Conservation (phyloP, 2,888 invertebrate genomes). For the Scaptomyza reducta region DNA sequence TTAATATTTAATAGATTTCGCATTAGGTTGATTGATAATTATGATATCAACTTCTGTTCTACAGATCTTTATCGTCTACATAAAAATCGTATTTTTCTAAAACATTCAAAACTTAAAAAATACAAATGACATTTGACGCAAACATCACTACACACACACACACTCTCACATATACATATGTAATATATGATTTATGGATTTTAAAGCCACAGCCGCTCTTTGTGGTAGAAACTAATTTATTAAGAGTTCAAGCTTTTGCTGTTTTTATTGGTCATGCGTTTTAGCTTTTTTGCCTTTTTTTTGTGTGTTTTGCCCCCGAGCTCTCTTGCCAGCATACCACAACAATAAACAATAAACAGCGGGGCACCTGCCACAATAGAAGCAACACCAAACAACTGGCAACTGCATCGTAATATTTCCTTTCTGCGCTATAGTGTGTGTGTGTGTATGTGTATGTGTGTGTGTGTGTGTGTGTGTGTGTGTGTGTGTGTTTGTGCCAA, state of each 20-base stretch:
- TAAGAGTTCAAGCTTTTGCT: constrained; percentile 46
- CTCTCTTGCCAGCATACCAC: constrained; percentile 14
- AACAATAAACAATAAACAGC: constrained; percentile 37
- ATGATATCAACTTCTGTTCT: too few species aligned
- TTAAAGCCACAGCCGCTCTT: constrained; percentile 38
- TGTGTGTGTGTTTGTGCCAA: not conserved
- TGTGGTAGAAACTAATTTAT: constrained; percentile 60
- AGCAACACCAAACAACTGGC: constrained; percentile 24
- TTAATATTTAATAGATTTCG: not conserved
- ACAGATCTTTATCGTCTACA: too few species aligned
- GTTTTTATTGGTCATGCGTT: constrained; percentile 36
- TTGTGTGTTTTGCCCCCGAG: not conserved
- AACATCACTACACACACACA: not conserved
- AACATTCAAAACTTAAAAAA: too few species aligned
- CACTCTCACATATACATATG: not conserved
- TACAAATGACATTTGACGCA: too few species aligned
- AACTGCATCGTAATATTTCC: constrained; percentile 24
- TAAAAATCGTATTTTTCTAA: too few species aligned
- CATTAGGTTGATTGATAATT: not conserved
- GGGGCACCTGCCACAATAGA: constrained; percentile 32
- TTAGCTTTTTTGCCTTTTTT: constrained; percentile 5
- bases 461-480: not conserved
- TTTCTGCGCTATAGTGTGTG: not conserved
- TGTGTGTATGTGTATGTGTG: not conserved
- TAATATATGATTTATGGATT: constrained; percentile 36